Base-by-base conservation (phyloP, 64 coral and sea anemone genomes). In the Actinia equina region DNA sequence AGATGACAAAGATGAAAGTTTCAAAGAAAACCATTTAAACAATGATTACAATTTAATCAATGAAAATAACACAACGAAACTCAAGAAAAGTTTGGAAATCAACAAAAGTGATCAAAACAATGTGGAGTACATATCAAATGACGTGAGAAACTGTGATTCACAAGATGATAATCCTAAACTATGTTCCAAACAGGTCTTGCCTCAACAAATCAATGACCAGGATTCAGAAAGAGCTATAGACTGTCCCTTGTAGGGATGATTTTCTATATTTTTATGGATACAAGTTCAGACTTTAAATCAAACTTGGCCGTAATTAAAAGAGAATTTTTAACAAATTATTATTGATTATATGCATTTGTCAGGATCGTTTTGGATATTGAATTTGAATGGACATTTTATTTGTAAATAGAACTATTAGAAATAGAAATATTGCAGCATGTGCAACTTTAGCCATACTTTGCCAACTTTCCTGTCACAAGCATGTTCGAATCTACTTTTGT, bases 141-240 rank as follows among this genome's bases (percentile, higher is more conserved):
- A 74, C 25, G 2, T 74, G 0, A 74, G 69, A 30, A 74, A 74
- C 69, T 74, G 69, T 74, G 69, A 11, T 74, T 41, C 69, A 27
- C 69, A 26, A 74, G 69, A 74, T 41, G 27, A 41, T 12, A 74
- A 74, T 74, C 23, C 69, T 30, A 74, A 37, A 15, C 12, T 74
- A 74, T 74, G 69, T 12, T 74, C 69, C 8, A 74, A 74, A 30
- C 22, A 74, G 41, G 69, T 74, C 69, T 74, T 74, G 69, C 69
- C 69, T 30, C 69, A 74, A 27, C 69, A 74, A 74, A 74, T 27
- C 6, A 41, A 16, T 41, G 69, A 41, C 25, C 69, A 74, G 41
- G 69, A 74, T 71, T 71, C 65, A 30, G 69, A 74, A 13, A 30
- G n/a, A 74, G 69, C 69, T 30, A 74, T 74, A 30, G 26, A 74